These are phyloP conservation scores for Sarcophilus harrisii DNA, from an alignment of 2,797 vertebrate species.

Conservation along the genomic window DNA sequence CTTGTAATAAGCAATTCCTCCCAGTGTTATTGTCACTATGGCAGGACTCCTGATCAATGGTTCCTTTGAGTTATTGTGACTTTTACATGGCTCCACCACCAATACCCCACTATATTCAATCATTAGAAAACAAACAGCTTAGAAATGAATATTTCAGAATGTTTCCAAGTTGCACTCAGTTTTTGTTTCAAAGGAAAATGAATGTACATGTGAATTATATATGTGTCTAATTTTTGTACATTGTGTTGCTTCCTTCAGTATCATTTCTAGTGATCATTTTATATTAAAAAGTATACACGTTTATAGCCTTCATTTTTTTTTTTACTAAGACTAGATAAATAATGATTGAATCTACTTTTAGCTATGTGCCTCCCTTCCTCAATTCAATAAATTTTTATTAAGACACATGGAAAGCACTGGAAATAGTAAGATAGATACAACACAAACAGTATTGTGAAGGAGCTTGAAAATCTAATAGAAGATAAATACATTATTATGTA, in stretches of 20 bases:
- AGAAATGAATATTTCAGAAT: conserved; percentile 18
- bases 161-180: neutral
- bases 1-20: conserved; percentile 35
- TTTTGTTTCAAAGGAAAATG: conserved; percentile 2
- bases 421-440: neutral
- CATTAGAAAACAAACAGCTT: conserved; percentile 25
- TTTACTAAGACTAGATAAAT: conserved; percentile 10
- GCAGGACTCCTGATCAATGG: conserved; percentile 2
- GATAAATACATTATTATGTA: neutral
- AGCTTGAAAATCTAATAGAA: neutral
- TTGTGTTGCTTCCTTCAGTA: conserved; percentile 29
- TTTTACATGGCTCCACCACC: neutral
- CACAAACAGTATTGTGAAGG: neutral
- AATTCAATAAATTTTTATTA: neutral
- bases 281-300: conserved; percentile 17
- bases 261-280: conserved; percentile 23
- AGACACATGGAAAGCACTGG: neutral
- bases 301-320: conserved; percentile 7
- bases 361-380: conserved; percentile 6
- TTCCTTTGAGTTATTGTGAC: neutral
- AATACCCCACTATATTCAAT: neutral
- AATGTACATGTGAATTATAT: neutral
- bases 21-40: conserved; percentile 50
- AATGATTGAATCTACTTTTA: conserved; percentile 2
- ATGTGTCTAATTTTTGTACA: neutral